These are phyloP conservation scores for Falco cherrug DNA, from an alignment of 2,797 vertebrate species.

Conservation along the genomic window DNA sequence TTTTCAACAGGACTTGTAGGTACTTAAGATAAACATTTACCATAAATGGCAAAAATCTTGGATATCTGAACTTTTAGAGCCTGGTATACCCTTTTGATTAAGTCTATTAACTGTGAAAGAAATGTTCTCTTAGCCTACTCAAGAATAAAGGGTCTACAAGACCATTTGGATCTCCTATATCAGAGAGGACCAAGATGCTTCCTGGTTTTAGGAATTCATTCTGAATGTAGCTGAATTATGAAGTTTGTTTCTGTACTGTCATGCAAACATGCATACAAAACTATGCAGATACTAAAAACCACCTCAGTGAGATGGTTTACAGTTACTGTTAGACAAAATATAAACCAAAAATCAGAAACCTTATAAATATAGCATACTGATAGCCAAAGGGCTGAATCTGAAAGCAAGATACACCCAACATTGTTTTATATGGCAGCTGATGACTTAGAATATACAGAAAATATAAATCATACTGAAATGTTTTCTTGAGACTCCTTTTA, in stretches of 20 bases:
- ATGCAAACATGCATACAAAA: neutral
- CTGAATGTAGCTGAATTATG: neutral
- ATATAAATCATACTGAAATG: neutral
- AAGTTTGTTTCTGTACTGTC: neutral
- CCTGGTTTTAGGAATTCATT: neutral
- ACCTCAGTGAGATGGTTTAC: neutral
- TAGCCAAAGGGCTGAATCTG: neutral
- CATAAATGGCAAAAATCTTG: neutral
- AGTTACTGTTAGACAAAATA: neutral
- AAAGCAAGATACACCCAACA: neutral
- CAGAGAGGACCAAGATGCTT: neutral
- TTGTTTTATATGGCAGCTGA: neutral
- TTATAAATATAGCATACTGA: neutral
- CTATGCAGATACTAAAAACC: neutral
- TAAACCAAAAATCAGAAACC: neutral
- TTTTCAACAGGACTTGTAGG: neutral
- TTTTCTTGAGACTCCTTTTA: neutral
- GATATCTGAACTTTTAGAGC: neutral
- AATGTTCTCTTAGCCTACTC: neutral
- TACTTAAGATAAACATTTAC: neutral
- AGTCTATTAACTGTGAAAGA: neutral
- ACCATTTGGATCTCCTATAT: fast-evolving
- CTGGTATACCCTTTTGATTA: neutral
- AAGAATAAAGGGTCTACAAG: neutral
- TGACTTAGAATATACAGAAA: neutral